These are phyloP conservation scores for Grantiella picta DNA, from an alignment of 2,113 vertebrate species.

Conservation along the genomic window DNA sequence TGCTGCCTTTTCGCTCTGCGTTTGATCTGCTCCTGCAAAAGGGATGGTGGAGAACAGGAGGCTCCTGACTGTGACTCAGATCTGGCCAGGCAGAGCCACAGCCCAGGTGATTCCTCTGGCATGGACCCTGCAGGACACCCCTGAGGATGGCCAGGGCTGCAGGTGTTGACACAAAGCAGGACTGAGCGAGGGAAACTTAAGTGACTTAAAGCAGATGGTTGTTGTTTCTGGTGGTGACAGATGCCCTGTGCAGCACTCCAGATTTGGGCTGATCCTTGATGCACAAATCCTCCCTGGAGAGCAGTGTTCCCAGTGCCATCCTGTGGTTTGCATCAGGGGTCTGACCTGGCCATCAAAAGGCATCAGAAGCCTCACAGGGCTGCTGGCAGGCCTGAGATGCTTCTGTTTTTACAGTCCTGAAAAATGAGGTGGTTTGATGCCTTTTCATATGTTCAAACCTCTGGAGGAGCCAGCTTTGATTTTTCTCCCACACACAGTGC, in stretches of 20 bases:
- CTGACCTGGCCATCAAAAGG: background rate
- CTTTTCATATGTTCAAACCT: background rate
- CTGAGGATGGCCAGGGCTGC: background rate
- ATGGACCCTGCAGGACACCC: fast-evolving
- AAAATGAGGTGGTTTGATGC: background rate
- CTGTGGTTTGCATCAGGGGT: background rate
- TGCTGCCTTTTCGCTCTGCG: background rate
- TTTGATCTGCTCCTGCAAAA: background rate
- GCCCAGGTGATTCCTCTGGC: background rate
- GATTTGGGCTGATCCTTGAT: background rate
- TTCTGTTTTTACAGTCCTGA: background rate
- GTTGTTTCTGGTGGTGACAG: background rate
- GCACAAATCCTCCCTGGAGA: background rate
- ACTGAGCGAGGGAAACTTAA: background rate
- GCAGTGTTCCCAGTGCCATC: fast-evolving
- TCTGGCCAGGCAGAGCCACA: background rate
- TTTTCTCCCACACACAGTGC: background rate
- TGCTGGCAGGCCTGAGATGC: background rate
- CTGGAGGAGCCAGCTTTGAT: background rate
- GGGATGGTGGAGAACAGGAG: background rate
- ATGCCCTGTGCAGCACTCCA: background rate
- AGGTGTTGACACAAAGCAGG: background rate
- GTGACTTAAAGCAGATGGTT: background rate
- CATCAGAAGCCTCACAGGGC: background rate
- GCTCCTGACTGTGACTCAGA: background rate